These are phyloP conservation scores for Agrotis exclamationis DNA, from an alignment of 2,888 invertebrate species.

Conservation along the genomic window DNA sequence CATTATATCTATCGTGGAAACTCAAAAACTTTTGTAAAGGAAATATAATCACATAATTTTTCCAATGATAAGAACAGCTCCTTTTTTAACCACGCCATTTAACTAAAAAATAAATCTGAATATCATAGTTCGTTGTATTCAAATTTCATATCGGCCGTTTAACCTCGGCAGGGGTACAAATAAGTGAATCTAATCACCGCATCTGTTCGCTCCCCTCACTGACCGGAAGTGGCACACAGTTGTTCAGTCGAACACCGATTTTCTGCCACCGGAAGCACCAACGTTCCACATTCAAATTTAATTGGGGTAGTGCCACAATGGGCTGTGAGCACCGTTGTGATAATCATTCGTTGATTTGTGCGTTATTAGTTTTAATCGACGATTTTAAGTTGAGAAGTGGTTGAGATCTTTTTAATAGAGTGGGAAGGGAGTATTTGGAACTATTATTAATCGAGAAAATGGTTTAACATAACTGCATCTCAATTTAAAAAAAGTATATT, in stretches of 20 bases:
- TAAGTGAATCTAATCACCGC: conserved; percentile 88
- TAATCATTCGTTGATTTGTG: conserved; percentile 68
- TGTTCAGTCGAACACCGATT: conserved; percentile 89
- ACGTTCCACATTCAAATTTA: conserved; percentile 90
- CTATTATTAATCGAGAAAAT: background rate
- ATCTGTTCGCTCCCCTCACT: conserved; percentile 88
- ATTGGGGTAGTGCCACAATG: conserved; percentile 86
- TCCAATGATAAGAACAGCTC: background rate
- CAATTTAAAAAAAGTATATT: too few relatives aligned
- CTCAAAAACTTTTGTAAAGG: background rate
- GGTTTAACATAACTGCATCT: background rate
- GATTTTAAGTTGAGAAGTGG: conserved; percentile 27
- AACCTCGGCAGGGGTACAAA: conserved; percentile 79
- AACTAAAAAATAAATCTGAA: conserved; percentile 6
- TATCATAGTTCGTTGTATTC: conserved; percentile 55
- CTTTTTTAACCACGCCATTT: background rate
- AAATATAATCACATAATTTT: background rate
- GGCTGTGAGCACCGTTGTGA: conserved; percentile 76
- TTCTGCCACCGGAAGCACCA: conserved; percentile 90
- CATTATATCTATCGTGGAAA: too few relatives aligned
- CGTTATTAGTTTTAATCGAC: conserved; percentile 60
- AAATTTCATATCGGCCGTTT: conserved; percentile 81
- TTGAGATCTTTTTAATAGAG: conserved; percentile 28
- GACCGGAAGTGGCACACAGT: conserved; percentile 90
- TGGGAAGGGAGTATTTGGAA: conserved; percentile 12